Base-by-base conservation (phyloP, 2,888 invertebrate genomes). In the Volucella inanis region DNA sequence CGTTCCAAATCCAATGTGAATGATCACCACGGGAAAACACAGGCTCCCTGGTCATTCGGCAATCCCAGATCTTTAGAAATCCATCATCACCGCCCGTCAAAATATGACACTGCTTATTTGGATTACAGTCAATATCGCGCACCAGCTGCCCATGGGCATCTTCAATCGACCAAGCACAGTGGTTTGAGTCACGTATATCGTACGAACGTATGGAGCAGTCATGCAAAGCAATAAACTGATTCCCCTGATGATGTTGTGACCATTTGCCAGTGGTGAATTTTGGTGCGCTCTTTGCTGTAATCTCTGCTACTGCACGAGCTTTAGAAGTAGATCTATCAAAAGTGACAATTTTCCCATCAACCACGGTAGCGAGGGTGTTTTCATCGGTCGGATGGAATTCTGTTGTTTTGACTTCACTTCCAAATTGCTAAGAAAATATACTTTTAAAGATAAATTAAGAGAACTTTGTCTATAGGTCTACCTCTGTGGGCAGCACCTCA, bases 31-130 rank as follows among this genome's bases (percentile, higher is more conserved):
- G 93, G 31, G 95, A 94, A 90, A 97, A 95, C 6, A 98, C 94
- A 0, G 98, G 96, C 86, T 96, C 94, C 70, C 94, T 94, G 0
- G 95, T 94, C 90, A 96, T 96, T 67, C 99, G 94, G 88, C 97
- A 96, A 92, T 99, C 99, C 99, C 99, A 99, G 88, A 99, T 97
- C 90, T 98, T 97, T 14, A 98, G 94, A 61, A 96, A 96, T 0
- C 98, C 98, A 92, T 99, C 99, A 91, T 99, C 99, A 0, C 99
- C 99, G 87, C 97, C 98, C 1, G 97, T 98, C 0, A 97, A 97
- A 86, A 99, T 90, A 89, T 97, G 97, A 90, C 98, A 98, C 89
- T 98, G 98, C 91, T 97, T 96, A 92, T 99, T 99, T n/a, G 98
- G 97, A 93, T 99, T 99, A 90, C 98, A 99, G 92, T 99, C 99